These are phyloP conservation scores for Rhodeus uyekii DNA, from an alignment of 2,797 vertebrate genomes.

Conservation along the genomic window DNA sequence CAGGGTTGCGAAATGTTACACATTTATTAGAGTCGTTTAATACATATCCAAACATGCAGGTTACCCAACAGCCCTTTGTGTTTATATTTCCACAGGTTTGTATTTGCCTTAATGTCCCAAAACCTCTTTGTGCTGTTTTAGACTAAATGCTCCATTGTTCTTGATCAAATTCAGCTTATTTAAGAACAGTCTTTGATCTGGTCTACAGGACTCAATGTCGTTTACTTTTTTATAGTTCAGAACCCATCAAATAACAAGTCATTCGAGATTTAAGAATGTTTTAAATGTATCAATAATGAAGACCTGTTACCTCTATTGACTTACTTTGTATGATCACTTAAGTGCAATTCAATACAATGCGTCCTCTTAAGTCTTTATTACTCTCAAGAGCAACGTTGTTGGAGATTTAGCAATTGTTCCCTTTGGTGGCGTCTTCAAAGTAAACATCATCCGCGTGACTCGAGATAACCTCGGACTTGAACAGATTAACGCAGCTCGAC, in stretches of 20 bases:
- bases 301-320: not conserved
- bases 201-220: not conserved
- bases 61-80: not conserved
- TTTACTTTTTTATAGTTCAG: not conserved
- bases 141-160: not conserved
- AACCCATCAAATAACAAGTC: too few relatives aligned
- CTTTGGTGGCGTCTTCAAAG: constrained; percentile 7
- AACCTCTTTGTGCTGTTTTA: not conserved
- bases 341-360: not conserved
- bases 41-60: not conserved
- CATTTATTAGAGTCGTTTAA: not conserved
- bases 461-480: constrained; percentile 6
- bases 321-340: not conserved
- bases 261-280: not conserved
- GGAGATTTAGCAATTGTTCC: not conserved
- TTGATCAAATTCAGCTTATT: not conserved
- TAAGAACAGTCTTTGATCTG: not conserved
- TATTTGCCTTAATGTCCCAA: not conserved
- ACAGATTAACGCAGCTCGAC: constrained; percentile 17
- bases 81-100: not conserved
- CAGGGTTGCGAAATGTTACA: not conserved
- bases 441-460: not conserved
- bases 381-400: not conserved
- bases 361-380: not conserved
- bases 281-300: not conserved